Evolutionary conservation across 2,797 vertebrate genomes (phyloP).

Genomic region (Mus caroli): DNA sequence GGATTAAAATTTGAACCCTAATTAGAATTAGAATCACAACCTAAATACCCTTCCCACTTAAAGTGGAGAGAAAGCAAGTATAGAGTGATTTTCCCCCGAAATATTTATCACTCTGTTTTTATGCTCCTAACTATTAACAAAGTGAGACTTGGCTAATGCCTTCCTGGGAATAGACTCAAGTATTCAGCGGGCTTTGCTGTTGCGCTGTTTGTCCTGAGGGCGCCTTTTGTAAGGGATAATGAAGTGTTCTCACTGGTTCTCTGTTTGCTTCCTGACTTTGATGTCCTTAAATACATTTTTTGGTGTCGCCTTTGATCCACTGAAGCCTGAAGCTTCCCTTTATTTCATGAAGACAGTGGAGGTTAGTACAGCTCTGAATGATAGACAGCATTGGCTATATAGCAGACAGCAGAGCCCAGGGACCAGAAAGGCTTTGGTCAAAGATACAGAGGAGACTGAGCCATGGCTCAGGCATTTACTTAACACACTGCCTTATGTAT

Average conservation of each 20-base stretch:
- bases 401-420: neutral
- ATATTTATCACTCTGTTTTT: slow-evolving; percentile 70
- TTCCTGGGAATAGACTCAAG: slow-evolving; percentile 47
- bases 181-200: slow-evolving; percentile 9
- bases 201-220: slow-evolving; percentile 60
- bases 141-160: slow-evolving; percentile 33
- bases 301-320: slow-evolving; percentile 74
- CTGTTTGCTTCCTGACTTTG: slow-evolving; percentile 71
- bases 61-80: slow-evolving; percentile 40
- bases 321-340: slow-evolving; percentile 23
- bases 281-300: slow-evolving; percentile 72
- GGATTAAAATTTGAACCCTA: neutral
- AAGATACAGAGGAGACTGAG: neutral
- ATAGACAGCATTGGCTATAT: neutral
- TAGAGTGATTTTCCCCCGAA: slow-evolving; percentile 57
- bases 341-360: neutral
- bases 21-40: neutral
- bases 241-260: slow-evolving; percentile 71
- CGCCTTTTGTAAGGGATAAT: slow-evolving; percentile 77
- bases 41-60: neutral
- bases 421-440: neutral
- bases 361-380: slow-evolving; percentile 25
- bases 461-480: neutral
- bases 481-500: neutral
- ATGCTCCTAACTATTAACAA: slow-evolving; percentile 56